Percentiles rank a stretch among this genome's conserved stretches.
Conservation (phyloP, 2,888 invertebrate genomes). For the Apoda limacodes region DNA sequence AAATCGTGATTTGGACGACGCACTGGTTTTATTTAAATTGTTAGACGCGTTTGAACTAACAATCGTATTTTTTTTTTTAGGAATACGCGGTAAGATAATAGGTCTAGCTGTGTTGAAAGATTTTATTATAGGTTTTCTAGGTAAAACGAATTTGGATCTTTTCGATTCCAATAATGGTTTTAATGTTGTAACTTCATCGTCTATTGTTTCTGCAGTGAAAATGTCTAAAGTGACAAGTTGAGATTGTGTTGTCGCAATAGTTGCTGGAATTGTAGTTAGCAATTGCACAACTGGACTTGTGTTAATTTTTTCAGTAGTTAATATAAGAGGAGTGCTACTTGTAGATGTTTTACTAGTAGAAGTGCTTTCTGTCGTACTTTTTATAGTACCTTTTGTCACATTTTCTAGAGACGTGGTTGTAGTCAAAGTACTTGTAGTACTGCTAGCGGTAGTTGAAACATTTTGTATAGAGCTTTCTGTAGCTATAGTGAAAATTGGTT, state of each 20-base stretch:
- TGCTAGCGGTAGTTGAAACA: conserved; percentile 25
- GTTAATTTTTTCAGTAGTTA: conserved; percentile 21
- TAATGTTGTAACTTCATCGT: conserved; percentile 41
- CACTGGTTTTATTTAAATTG: conserved; percentile 41
- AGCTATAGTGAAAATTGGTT: too few species aligned
- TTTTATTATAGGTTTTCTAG: conserved; percentile 46
- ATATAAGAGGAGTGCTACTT: too few species aligned
- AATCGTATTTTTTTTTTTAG: conserved; percentile 40
- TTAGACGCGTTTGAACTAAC: conserved; percentile 32
- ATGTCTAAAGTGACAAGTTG: conserved; percentile 22
- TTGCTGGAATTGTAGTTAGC: conserved; percentile 23
- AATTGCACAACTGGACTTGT: conserved; percentile 30
- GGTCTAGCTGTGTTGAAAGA: conserved; percentile 41
- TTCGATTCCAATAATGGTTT: conserved; percentile 41
- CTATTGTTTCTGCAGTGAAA: conserved; percentile 32
- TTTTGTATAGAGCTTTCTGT: too few species aligned
- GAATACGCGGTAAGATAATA: conserved; percentile 24
- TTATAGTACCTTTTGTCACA: too few species aligned
- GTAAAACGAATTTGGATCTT: conserved; percentile 51
- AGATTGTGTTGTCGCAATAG: conserved; percentile 23
- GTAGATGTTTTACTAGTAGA: conserved; percentile 9
- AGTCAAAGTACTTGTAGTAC: conserved; percentile 18
- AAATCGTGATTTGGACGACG: conserved; percentile 49
- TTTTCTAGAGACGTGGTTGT: too few species aligned
- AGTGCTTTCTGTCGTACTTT: conserved; percentile 24